A percentile compares a stretch with the other conserved stretches of the same genome.
These are phyloP conservation scores for Diplogasteroides magnus DNA, from an alignment of 1,140 invertebrate genomes.

Conservation along the genomic window DNA sequence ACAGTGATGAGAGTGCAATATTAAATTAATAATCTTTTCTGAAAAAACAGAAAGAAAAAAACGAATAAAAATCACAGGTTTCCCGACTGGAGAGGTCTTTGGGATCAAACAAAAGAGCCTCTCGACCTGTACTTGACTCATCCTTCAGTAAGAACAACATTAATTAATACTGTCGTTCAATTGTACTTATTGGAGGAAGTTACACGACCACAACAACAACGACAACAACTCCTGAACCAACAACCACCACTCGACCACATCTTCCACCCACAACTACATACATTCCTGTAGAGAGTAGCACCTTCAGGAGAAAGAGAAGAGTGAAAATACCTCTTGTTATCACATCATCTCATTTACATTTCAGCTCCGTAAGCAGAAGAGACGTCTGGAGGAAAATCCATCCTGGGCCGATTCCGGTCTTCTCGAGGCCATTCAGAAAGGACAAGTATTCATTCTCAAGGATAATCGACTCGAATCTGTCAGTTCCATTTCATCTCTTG, in stretches of 20 bases:
- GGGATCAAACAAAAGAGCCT: background rate
- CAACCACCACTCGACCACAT: background rate
- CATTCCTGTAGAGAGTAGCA: background rate
- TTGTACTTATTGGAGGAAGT: no score
- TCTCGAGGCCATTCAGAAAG: background rate
- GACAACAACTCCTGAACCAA: background rate
- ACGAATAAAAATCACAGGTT: background rate
- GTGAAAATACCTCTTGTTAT: background rate
- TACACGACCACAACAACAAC: no score
- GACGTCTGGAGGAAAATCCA: background rate
- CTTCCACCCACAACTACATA: background rate
- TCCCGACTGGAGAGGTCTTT: background rate
- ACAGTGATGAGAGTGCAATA: no score
- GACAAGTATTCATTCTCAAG: conserved; percentile 1
- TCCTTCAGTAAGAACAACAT: no score
- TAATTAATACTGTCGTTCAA: no score
- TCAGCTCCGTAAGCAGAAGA: background rate
- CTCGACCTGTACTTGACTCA: background rate
- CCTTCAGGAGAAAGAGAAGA: no score
- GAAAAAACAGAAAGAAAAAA: no score
- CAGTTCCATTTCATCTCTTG: background rate
- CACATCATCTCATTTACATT: background rate
- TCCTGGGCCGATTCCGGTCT: background rate
- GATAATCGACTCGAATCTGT: background rate
- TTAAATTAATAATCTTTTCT: no score